phyloP scores from a whole-genome alignment of 2,888 invertebrate genomes.

The Sisyra terminalis region DNA sequence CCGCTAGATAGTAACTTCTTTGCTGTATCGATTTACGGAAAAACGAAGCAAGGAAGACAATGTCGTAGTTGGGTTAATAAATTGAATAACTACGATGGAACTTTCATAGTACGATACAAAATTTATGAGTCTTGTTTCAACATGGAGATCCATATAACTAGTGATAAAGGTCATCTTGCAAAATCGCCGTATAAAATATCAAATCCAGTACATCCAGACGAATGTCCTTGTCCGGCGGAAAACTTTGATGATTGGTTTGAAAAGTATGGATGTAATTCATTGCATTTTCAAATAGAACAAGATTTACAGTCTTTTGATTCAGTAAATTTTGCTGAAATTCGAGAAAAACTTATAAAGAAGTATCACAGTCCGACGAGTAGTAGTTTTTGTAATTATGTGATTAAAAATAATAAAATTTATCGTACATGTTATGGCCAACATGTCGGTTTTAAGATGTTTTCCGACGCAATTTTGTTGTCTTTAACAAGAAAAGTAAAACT shows the following conservation, averaged over 20 bases:
- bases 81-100: conserved; percentile 70
- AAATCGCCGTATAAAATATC: conserved; percentile 44
- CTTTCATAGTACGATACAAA: conserved; percentile 68
- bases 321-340: conserved; percentile 51
- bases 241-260: conserved; percentile 47
- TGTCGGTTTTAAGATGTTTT: conserved; percentile 91
- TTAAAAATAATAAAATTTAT: conserved; percentile 68
- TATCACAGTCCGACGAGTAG: conserved; percentile 66
- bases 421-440: conserved; percentile 87
- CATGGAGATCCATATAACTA: conserved; percentile 49
- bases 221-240: conserved; percentile 63
- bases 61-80: conserved; percentile 62
- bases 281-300: conserved; percentile 49
- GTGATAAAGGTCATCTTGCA: conserved; percentile 41
- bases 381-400: conserved; percentile 79
- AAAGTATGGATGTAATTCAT: conserved; percentile 42
- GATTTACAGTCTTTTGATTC: conserved; percentile 53
- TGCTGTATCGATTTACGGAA: no score
- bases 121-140: conserved; percentile 57
- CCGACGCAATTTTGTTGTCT: conserved; percentile 73
- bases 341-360: conserved; percentile 44
- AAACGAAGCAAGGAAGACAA: conserved; percentile 23
- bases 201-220: conserved; percentile 61
- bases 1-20: no score
- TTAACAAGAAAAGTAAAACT: conserved; percentile 61